Conservation (phyloP, 2,797 vertebrate species). For the Betta splendens region DNA sequence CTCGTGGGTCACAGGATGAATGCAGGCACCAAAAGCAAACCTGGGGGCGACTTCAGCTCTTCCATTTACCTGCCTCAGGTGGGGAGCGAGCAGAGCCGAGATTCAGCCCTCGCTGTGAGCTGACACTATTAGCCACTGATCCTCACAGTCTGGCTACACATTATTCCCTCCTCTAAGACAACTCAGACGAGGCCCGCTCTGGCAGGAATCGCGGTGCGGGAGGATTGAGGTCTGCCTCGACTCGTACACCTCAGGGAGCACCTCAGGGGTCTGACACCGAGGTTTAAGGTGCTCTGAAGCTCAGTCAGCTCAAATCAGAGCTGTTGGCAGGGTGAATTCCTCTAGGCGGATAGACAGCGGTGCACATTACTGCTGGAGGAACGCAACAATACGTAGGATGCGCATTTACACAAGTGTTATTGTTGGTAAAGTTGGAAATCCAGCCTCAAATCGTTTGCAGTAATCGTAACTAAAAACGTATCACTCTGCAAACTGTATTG, state of each 20-base stretch:
- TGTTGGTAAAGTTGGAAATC: slow-evolving; percentile 47
- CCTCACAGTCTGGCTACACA: slow-evolving; percentile 21
- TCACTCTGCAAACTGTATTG: slow-evolving; percentile 29
- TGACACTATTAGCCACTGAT: slow-evolving; percentile 24
- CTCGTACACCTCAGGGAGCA: slow-evolving; percentile 48
- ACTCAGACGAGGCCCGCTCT: slow-evolving; percentile 28
- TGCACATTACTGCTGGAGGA: slow-evolving; percentile 7
- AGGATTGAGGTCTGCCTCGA: slow-evolving; percentile 29
- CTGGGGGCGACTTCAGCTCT: slow-evolving; percentile 29
- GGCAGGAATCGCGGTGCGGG: slow-evolving; percentile 9
- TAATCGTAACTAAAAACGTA: slow-evolving; percentile 41
- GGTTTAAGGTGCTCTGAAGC: slow-evolving; percentile 45
- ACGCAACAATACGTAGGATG: slow-evolving; percentile 11
- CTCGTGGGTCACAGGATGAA: slow-evolving; percentile 27
- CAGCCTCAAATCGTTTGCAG: slow-evolving; percentile 48
- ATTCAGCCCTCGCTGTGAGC: slow-evolving; percentile 33
- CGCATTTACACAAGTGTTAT: slow-evolving; percentile 28
- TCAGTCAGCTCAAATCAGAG: slow-evolving; percentile 28
- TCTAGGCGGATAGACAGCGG: slow-evolving; percentile 10
- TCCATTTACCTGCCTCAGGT: slow-evolving; percentile 2
- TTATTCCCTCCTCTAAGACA: slow-evolving; percentile 20
- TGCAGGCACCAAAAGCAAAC: slow-evolving; percentile 47
- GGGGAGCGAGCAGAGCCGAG: slow-evolving; percentile 14
- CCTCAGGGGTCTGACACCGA: slow-evolving; percentile 36
- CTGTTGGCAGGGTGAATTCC: slow-evolving; percentile 10